Evolutionary conservation across 2,797 vertebrate genomes (phyloP).

Genomic region (Tachyglossus aculeatus): DNA sequence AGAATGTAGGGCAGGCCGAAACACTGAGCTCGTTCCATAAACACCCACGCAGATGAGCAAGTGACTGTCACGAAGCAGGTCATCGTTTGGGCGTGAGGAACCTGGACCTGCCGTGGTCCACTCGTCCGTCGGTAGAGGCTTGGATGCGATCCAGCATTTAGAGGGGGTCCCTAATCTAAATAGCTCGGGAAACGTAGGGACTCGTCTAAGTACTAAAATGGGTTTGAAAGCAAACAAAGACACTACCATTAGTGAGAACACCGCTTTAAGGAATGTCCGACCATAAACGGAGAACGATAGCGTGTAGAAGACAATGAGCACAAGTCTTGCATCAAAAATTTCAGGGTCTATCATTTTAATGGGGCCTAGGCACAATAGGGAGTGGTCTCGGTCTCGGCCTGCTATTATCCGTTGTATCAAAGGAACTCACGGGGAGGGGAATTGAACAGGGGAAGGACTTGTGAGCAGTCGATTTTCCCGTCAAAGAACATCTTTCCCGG

Average conservation of each 20-base stretch:
- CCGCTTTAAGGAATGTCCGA: slow-evolving; percentile 6
- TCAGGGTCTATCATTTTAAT: slow-evolving; percentile 9
- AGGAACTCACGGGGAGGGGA: background rate
- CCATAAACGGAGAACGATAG: slow-evolving; percentile 5
- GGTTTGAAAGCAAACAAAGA: background rate
- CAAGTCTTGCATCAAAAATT: slow-evolving; percentile 11
- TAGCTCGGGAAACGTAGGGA: background rate
- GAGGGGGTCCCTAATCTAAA: background rate
- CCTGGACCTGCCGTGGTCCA: background rate
- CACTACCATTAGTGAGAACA: background rate
- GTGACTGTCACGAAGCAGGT: background rate
- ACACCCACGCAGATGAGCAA: background rate
- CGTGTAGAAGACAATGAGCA: background rate
- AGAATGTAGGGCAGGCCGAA: slow-evolving; percentile 9
- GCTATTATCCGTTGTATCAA: slow-evolving; percentile 18
- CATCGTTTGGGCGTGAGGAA: background rate
- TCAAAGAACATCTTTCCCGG: background rate
- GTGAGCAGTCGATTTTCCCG: background rate
- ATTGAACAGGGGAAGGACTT: background rate
- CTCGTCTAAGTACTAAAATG: background rate
- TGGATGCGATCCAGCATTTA: background rate
- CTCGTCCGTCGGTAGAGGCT: background rate
- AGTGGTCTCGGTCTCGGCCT: background rate
- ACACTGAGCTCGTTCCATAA: slow-evolving; percentile 2
- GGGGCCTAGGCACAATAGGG: background rate